Percentiles rank a stretch among this genome's conserved stretches.
phyloP scores from a whole-genome alignment of 2,888 invertebrate genomes.

The Clitarchus hookeri region DNA sequence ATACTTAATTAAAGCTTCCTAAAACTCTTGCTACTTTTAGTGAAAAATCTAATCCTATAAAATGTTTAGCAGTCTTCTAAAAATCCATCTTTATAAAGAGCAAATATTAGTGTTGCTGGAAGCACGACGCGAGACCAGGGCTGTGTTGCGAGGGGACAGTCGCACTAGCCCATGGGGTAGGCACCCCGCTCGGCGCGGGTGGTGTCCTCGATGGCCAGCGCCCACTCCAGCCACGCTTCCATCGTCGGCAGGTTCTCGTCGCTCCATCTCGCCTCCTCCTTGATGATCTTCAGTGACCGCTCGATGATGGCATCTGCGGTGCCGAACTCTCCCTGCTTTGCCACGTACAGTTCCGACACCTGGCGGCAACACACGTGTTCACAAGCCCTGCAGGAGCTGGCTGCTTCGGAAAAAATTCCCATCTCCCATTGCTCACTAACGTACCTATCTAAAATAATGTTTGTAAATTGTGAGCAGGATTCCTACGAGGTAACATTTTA shows the following conservation, averaged over 20 bases:
- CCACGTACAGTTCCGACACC: conserved; percentile 63
- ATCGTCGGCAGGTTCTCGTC: conserved; percentile 75
- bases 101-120: background rate
- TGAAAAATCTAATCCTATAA: background rate
- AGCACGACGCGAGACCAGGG: background rate
- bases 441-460: no score
- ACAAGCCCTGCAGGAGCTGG: background rate
- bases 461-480: no score
- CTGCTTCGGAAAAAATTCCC: no score
- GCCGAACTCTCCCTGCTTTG: conserved; percentile 69
- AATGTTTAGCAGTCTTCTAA: conserved; percentile 9
- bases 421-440: no score
- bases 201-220: conserved; percentile 65
- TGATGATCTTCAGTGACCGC: conserved; percentile 72
- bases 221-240: conserved; percentile 73
- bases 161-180: conserved; percentile 18
- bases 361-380: conserved; percentile 12
- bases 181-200: background rate
- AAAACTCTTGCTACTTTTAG: background rate
- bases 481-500: no score
- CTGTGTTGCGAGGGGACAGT: background rate
- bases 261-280: conserved; percentile 77
- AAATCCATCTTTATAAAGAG: background rate
- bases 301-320: conserved; percentile 75
- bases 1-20: background rate